phyloP scores from a whole-genome alignment of 2,888 invertebrate species.

The Melanchra persicariae region DNA sequence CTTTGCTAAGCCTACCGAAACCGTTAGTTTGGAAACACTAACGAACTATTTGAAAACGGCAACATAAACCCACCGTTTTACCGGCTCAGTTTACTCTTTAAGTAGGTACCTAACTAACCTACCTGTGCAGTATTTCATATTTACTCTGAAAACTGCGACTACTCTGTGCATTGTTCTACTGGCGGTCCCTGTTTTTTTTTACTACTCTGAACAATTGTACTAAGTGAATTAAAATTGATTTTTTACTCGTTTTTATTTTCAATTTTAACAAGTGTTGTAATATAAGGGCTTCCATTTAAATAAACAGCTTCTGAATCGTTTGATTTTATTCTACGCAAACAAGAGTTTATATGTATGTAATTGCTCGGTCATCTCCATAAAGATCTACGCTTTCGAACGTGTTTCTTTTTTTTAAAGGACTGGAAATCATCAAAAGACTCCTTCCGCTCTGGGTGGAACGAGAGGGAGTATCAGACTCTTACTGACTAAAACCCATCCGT shows the following conservation, averaged over 20 bases:
- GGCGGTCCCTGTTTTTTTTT: conserved; percentile 14
- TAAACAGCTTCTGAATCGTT: too few species aligned
- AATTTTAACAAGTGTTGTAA: neutral
- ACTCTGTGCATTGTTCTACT: neutral
- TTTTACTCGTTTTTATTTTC: neutral
- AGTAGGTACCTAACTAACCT: neutral
- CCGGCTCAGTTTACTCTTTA: neutral
- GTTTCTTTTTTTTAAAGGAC: too few species aligned
- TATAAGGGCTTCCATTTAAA: too few species aligned
- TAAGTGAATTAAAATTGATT: neutral
- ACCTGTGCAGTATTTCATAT: conserved; percentile 8
- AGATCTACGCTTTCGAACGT: too few species aligned
- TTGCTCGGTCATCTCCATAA: too few species aligned
- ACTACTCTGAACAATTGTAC: conserved; percentile 13
- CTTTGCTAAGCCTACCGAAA: conserved; percentile 9
- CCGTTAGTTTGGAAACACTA: conserved; percentile 10
- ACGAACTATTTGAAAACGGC: neutral
- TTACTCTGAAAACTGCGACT: conserved; percentile 24
- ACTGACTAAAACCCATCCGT: too few species aligned
- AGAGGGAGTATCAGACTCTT: too few species aligned
- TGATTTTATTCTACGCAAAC: too few species aligned
- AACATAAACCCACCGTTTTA: neutral
- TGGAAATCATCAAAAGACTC: too few species aligned
- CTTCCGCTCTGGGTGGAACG: too few species aligned
- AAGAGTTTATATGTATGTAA: too few species aligned